Evolutionary conservation across 2,888 invertebrate genomes (phyloP), one percentile per base, ranked within the genome.

Genomic region (Tinea pellionella): DNA sequence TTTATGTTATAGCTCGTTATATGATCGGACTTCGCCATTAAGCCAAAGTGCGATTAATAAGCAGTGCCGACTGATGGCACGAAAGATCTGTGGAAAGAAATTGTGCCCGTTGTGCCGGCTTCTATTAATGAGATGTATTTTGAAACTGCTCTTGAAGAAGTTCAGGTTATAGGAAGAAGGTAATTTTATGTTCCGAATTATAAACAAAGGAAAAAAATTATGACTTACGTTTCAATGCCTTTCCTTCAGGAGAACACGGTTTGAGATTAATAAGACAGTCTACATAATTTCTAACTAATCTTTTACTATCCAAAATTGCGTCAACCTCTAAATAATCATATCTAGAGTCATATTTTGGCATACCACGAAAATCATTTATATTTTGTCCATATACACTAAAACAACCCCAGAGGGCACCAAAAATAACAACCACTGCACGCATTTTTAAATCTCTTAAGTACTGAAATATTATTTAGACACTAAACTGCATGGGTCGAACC

Each of bases 291-390:
- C 89, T 90, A 59, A 94, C 89, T 65, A 94, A 78, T 68, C 93
- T 86, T 66, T 91, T 90, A 72, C 91, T 93, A 58, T 89, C 88
- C 67, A 94, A 84, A 66, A 93, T 89, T 55, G 89, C 89, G 64
- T 93, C 92, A 24, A 93, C 81, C 72, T 93, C 91, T 65, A 93
- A 77, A 73, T 92, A 91, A 69, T 93, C 93, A 72, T 93, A 93
- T 69, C 91, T 88, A 51, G 73, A 69, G 61, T 87, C 86, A 61
- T 88, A 88, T 74, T 86, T 86, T 0, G 86, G 87, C 78, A 86
- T 71, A 47, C 71, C 69, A 24, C 63, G 66, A 75, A 82, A 78
- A 9, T 74, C 68, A 42, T 74, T 78, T 2, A 73, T 62, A 61
- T 82, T 75, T 66, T 86, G 85, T 59, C 74, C 78, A 59, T 13